Conservation (phyloP, 2,113 vertebrate genomes). For the Rafetus swinhoei region DNA sequence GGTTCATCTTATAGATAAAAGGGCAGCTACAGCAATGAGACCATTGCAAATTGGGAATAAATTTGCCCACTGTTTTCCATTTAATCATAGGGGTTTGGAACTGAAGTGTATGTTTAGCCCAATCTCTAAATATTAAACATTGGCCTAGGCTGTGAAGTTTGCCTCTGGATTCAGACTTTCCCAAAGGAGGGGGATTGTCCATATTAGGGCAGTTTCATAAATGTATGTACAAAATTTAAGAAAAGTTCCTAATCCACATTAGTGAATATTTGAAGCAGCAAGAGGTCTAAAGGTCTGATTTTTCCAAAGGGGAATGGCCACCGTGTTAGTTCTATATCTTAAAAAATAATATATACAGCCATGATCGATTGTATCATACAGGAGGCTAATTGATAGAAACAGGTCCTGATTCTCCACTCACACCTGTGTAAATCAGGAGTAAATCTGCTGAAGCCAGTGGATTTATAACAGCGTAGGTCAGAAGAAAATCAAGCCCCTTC, state of each 20-base stretch:
- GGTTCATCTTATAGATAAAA: background rate
- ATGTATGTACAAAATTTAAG: background rate
- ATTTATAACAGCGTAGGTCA: constrained; percentile 1
- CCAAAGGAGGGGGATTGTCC: background rate
- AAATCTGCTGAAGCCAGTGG: background rate
- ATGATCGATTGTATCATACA: background rate
- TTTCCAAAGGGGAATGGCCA: background rate
- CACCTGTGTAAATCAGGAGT: background rate
- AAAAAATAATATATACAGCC: background rate
- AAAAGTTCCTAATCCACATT: background rate
- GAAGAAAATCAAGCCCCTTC: background rate
- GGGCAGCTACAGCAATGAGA: accelerated
- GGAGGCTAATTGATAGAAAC: background rate
- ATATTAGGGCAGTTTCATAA: background rate
- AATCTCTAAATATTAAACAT: background rate
- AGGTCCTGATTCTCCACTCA: background rate
- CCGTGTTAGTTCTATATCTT: background rate
- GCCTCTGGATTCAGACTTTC: background rate
- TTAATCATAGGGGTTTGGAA: accelerated
- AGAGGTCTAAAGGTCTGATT: background rate
- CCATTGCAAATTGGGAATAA: background rate
- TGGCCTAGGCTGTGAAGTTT: background rate
- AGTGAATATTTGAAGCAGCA: background rate
- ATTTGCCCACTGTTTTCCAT: background rate
- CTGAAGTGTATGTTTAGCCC: background rate